Base-by-base conservation (phyloP, 2,797 vertebrate genomes). In the Hydrocynus forskahlii region DNA sequence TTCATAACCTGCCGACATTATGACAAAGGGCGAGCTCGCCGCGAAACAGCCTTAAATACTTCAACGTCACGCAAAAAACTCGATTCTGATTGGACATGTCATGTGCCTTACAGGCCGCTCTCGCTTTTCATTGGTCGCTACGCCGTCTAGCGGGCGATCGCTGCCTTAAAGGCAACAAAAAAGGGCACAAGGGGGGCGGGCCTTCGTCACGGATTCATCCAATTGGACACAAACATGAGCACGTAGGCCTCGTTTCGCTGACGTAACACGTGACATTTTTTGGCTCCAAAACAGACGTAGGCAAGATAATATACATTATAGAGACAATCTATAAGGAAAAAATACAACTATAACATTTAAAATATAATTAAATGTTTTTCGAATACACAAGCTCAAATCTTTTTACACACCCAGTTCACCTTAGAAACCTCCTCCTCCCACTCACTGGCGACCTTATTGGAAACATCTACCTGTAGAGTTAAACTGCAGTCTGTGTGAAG, bases 1-100 rank as follows among this genome's bases (percentile, higher is more conserved):
- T 78, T 94, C 94, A 92, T 91, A 93, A 88, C 94, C 92, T 83
- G 94, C 94, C 90, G 94, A 95, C 94, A 95, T 95, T 92, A 91
- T 94, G 89, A 89, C 93, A 93, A 93, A 94, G 92, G 92, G 90
- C 92, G 93, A 93, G 86, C 87, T 80, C 83, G 87, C 82, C 89
- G 90, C 86, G 91, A 88, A 92, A 90, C 91, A 88, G 85, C 88
- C 82, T 93, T 93, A 89, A 93, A 93, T 94, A 93, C 83, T 85
- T 81, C 85, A 85, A 91, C 89, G 87, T 76, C 83, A 85, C 68
- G 73, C 64, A 86, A 85, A 13, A 84, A 87, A 82, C 4, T 6
- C 76, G 72, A 12, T 80, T 87, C 75, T 86, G 80, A 94, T 95
- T 93, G 93, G 70, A 84, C 76, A 80, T 86, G 2, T 94, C 89